Evolutionary conservation across 1,140 invertebrate genomes (phyloP), one percentile per base, ranked within the genome.

Genomic region (Cydia fagiglandana): DNA sequence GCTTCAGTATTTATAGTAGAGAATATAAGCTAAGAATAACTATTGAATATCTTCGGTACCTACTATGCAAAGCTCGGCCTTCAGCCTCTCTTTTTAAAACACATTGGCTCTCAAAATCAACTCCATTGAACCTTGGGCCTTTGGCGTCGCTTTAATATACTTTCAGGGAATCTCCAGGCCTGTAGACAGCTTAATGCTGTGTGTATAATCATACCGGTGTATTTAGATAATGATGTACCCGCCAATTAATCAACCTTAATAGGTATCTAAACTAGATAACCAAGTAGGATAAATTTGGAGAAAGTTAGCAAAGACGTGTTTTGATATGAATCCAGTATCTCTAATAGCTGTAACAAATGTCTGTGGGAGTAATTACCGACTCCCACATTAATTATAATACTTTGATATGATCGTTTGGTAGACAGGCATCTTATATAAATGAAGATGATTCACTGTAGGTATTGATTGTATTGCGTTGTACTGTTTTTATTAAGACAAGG

Each of bases 321-420:
- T 34, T 70, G 66, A 68, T 34, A 64, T 15, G 50, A 61, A 61
- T 15, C 64, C 28, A 30, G 28, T 38, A 70, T 70, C 66, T 70
- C 66, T 41, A 41, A 70, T 70, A 38, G n/a, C 34, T 17, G 34
- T 70, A 41, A 70, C 34, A 70, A 70, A 70, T 41, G 66, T 20
- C 66, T 70, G 66, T 17, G 17, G 24, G 66, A 70, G 34, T 70
- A 70, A 70, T 45, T 70, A 70, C 30, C 66, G 34, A 70, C 66
- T 66, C 64, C 4, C 15, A 38, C 66, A 70, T 70, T 70, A 70
- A 70, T 70, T 70, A 70, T 70, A 45, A 47, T 70, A 70, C 34
- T 70, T 70, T 41, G 66, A 70, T 70, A 70, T 70, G 66, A 70
- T 70, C 34, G 34, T 70, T 70, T 38, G 30, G 28, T 68, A 4